phyloP scores from a whole-genome alignment of 2,113 vertebrate genomes.

The Gallinago jamesoni region DNA sequence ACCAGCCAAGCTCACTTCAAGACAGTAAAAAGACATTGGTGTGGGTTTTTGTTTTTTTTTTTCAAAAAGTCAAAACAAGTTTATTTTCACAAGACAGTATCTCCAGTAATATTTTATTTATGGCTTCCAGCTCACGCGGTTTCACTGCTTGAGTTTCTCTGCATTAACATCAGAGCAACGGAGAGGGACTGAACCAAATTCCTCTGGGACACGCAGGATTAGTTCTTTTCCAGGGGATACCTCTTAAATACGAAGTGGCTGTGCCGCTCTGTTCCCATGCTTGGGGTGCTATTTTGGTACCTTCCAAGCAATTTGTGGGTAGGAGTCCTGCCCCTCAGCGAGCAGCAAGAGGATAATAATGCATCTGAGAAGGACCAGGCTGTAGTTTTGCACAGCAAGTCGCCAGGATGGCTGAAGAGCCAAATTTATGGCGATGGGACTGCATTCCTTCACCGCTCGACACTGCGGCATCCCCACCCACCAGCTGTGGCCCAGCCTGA shows the following conservation, averaged over 20 bases:
- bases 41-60: neutral
- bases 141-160: neutral
- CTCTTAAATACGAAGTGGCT: neutral
- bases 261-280: neutral
- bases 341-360: neutral
- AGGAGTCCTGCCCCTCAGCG: constrained; percentile 16
- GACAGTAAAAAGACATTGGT: neutral
- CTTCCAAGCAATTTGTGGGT: neutral
- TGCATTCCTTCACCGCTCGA: neutral
- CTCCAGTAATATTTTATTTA: constrained; percentile 8
- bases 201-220: neutral
- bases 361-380: neutral
- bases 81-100: neutral
- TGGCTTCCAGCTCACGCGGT: neutral
- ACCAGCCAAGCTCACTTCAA: neutral
- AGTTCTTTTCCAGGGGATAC: neutral
- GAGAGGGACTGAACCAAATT: neutral
- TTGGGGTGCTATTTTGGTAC: neutral
- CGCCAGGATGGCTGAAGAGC: neutral
- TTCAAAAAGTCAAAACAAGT: neutral
- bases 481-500: constrained; percentile 14
- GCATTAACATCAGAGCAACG: fast-evolving
- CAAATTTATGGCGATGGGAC: neutral
- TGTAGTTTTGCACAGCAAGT: constrained; percentile 10
- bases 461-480: constrained; percentile 32